Conservation (phyloP, 2,113 vertebrate genomes). For the Anarhynchus alexandrinus region DNA sequence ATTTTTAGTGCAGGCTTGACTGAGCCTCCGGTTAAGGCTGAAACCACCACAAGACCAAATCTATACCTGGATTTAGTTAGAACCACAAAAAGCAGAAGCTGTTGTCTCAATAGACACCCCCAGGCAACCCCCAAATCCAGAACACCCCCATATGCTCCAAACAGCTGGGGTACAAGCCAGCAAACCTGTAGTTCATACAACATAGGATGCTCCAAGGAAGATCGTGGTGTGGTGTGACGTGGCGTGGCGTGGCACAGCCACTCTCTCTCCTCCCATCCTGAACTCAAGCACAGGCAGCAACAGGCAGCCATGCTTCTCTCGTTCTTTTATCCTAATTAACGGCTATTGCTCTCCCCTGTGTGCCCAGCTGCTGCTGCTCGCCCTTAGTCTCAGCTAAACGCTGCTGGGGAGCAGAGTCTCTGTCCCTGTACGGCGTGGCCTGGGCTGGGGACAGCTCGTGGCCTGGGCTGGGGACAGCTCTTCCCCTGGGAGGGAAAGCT, state of each 20-base stretch:
- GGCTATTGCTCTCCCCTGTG: neutral
- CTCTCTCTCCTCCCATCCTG: neutral
- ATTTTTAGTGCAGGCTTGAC: neutral
- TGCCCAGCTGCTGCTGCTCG: neutral
- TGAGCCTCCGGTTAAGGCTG: neutral
- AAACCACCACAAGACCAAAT: neutral
- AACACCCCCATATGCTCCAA: too few relatives aligned
- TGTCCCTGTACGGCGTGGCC: accelerated
- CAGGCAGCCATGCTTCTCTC: too few relatives aligned
- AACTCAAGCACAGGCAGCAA: neutral
- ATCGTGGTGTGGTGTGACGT: too few relatives aligned
- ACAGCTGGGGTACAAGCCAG: neutral
- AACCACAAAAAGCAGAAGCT: neutral
- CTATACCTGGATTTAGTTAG: neutral
- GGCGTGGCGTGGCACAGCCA: too few relatives aligned
- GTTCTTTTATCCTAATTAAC: neutral
- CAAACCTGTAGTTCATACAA: neutral
- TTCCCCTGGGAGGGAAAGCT: neutral
- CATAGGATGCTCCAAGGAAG: neutral
- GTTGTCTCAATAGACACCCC: neutral
- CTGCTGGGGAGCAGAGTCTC: too few relatives aligned
- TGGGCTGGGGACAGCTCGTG: neutral
- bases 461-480: neutral
- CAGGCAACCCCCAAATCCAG: too few relatives aligned
- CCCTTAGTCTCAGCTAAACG: neutral